Conservation (phyloP, 92 coral and sea anemone genomes). For the Epizoanthus rinbou region DNA sequence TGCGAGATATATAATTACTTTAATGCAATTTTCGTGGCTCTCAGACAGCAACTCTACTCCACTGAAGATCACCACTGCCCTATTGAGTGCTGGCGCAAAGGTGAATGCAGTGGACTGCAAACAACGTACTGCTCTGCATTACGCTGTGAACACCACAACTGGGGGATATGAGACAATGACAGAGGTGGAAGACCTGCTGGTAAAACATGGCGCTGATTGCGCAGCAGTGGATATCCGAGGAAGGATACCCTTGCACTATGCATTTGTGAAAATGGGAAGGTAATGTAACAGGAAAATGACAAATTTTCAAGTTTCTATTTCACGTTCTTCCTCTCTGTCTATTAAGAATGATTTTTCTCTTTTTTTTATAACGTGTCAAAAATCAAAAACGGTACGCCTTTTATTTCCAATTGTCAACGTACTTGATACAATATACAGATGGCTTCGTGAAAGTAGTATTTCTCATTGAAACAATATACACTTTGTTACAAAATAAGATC, state of each 20-base stretch:
- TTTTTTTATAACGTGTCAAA: no score
- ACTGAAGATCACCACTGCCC: conserved; percentile 43
- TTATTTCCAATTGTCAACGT: no score
- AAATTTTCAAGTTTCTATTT: no score
- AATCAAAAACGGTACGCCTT: no score
- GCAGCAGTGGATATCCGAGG: conserved; percentile 62
- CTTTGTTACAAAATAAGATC: no score
- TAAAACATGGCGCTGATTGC: conserved; percentile 73
- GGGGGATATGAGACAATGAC: conserved; percentile 85
- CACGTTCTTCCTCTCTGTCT: no score
- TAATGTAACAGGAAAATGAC: neutral
- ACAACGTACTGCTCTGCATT: conserved; percentile 73
- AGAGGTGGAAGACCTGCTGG: conserved; percentile 71
- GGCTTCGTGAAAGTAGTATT: no score
- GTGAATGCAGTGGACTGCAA: conserved; percentile 65
- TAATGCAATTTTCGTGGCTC: neutral
- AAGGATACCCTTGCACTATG: conserved; percentile 78
- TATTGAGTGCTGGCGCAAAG: conserved; percentile 78
- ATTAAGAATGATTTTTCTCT: no score
- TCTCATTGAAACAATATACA: no score
- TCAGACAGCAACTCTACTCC: conserved; percentile 48
- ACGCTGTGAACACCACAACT: conserved; percentile 75
- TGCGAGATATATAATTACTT: neutral
- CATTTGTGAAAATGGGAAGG: conserved; percentile 74
- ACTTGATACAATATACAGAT: no score